Base-by-base conservation (phyloP, 1,140 invertebrate genomes). In the Neodiprion fabricii region DNA sequence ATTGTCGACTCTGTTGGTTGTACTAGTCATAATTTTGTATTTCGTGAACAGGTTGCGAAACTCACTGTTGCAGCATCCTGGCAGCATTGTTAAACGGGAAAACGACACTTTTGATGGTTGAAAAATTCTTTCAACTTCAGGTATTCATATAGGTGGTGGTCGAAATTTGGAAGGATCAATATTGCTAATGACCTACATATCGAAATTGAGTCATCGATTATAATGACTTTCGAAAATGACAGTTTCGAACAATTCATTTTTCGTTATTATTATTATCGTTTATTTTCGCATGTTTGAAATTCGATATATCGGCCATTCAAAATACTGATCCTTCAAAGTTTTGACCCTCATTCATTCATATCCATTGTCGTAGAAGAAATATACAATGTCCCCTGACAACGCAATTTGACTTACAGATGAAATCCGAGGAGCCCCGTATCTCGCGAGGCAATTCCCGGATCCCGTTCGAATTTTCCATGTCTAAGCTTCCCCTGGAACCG, bases 401-500 rank as follows among this genome's bases (percentile, higher is more conserved):
- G 66, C 40, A 65, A 49, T 71, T 72, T 77, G 23, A 85, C 85
- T 88, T 81, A 89, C 88, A 83, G 72, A 89, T 89, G 67, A 89
- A 88, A 74, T 89, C 86, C 9, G 87, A 87, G 67, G 87, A 89
- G n/a, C 87, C 86, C 72, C 85, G 84, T 53, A 85, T 82, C 66
- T 86, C 85, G 71, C 77, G 79, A 72, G 84, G 82, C 11, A 72
- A 77, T 40, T 81, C 80, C 50, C 78, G 77, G 1, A 79, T 79
- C 72, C 72, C 75, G 65, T 80, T 83, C 4, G 81, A 68, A 48
- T 79, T 74, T 48, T 53, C 68, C 17, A 81, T 73, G 49, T 83
- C 81, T 49, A 86, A 76, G 70, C 81, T 86, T 50, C 79, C 82
- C 7, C 79, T 76, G 1, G 87, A 88, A 9, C 75, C 83, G 70